Evolutionary conservation across 2,888 invertebrate genomes (phyloP).

Genomic region (Eupithecia subumbrata): DNA sequence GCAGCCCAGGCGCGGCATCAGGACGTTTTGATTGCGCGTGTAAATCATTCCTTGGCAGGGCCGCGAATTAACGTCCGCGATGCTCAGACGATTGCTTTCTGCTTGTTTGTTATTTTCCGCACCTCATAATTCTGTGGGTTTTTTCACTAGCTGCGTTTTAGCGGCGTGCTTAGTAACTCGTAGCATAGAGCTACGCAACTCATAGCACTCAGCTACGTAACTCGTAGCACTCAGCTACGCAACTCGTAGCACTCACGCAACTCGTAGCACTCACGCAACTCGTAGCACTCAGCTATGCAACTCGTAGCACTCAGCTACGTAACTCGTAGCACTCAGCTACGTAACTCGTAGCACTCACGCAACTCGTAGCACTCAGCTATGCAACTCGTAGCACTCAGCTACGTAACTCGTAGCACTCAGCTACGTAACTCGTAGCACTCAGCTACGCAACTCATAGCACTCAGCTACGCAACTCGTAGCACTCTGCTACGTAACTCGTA

Average conservation of each 20-base stretch:
- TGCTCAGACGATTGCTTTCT: slow-evolving; percentile 49
- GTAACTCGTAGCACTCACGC: neutral
- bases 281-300: neutral
- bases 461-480: neutral
- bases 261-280: neutral
- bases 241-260: neutral
- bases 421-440: neutral
- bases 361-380: neutral
- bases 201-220: neutral
- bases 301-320: too few species aligned
- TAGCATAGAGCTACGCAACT: neutral
- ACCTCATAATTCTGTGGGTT: neutral
- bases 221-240: neutral
- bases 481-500: neutral
- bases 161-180: neutral
- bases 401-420: neutral
- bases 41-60: slow-evolving; percentile 58
- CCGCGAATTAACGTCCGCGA: slow-evolving; percentile 54
- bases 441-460: neutral
- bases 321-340: neutral
- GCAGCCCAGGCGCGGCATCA: slow-evolving; percentile 15
- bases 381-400: neutral
- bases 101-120: neutral
- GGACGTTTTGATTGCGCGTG: slow-evolving; percentile 57
- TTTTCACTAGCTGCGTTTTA: neutral